Percentiles rank a stretch among this genome's conserved stretches.
phyloP scores from a whole-genome alignment of 2,113 vertebrate genomes.

The Dipodomys stephensi region DNA sequence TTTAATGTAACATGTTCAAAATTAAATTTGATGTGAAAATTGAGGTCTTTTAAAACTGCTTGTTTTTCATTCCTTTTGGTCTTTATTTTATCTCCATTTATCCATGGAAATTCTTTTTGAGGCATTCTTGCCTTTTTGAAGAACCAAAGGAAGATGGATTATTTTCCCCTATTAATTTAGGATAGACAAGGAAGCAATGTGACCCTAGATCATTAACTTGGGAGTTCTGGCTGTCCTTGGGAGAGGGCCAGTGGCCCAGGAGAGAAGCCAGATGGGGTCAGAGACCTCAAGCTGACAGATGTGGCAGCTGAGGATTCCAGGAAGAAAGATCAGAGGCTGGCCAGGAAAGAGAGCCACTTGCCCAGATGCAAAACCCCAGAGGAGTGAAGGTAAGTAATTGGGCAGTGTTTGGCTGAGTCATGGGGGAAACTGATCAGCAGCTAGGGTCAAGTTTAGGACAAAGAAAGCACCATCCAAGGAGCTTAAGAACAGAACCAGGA shows the following conservation, averaged over 20 bases:
- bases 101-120: conserved; percentile 62
- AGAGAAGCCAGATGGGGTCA: conserved; percentile 78
- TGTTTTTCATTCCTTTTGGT: conserved; percentile 19
- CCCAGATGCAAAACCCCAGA: conserved; percentile 75
- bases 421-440: conserved; percentile 64
- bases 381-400: conserved; percentile 74
- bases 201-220: conserved; percentile 68
- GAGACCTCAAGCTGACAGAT: conserved; percentile 82
- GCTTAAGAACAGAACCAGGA: conserved; percentile 13
- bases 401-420: conserved; percentile 76
- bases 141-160: conserved; percentile 59
- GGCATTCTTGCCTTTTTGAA: conserved; percentile 55
- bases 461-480: background rate
- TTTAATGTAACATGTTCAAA: conserved; percentile 31
- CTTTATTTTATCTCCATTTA: conserved; percentile 46
- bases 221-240: conserved; percentile 79
- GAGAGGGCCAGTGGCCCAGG: conserved; percentile 71
- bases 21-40: conserved; percentile 39
- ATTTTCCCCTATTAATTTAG: conserved; percentile 54
- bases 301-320: conserved; percentile 79
- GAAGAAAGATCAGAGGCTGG: conserved; percentile 77
- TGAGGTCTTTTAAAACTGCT: background rate
- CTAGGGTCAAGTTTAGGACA: conserved; percentile 72
- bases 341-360: conserved; percentile 66
- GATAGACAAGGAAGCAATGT: conserved; percentile 66